A percentile compares a stretch with the other conserved stretches of the same genome.
Evolutionary conservation across 2,113 vertebrate genomes (phyloP).

Genomic region (Gavia stellata): DNA sequence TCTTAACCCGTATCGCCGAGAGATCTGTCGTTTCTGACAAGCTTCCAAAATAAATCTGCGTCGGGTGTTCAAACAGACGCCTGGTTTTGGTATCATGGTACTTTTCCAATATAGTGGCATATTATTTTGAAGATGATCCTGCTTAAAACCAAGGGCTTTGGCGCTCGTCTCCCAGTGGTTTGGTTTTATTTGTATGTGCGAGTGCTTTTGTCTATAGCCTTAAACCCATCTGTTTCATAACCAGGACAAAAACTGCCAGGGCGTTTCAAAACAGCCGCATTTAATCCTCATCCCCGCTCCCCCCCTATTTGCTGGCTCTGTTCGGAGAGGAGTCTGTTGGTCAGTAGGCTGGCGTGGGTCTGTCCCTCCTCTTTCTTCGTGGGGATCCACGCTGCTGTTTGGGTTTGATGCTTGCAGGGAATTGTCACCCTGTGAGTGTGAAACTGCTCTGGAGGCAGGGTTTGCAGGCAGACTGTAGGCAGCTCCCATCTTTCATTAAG

Average conservation of each 20-base stretch:
- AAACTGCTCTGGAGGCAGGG: neutral
- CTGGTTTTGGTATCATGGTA: accelerated
- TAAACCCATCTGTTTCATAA: neutral
- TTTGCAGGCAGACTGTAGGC: neutral
- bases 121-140: neutral
- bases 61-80: neutral
- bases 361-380: too few relatives aligned
- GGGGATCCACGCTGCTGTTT: neutral
- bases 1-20: neutral
- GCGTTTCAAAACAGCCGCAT: neutral
- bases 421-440: neutral
- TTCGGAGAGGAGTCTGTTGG: neutral
- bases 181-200: neutral
- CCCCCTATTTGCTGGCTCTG: accelerated
- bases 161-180: neutral
- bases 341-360: neutral
- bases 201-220: neutral
- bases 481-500: neutral
- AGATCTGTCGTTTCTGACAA: neutral
- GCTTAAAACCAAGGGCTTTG: neutral
- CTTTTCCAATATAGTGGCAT: neutral
- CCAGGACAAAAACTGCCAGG: neutral
- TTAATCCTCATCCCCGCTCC: neutral
- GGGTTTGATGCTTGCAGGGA: neutral
- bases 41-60: neutral